Evolutionary conservation across 2,797 vertebrate genomes (phyloP).

Genomic region (Petrocephalus sullivani): DNA sequence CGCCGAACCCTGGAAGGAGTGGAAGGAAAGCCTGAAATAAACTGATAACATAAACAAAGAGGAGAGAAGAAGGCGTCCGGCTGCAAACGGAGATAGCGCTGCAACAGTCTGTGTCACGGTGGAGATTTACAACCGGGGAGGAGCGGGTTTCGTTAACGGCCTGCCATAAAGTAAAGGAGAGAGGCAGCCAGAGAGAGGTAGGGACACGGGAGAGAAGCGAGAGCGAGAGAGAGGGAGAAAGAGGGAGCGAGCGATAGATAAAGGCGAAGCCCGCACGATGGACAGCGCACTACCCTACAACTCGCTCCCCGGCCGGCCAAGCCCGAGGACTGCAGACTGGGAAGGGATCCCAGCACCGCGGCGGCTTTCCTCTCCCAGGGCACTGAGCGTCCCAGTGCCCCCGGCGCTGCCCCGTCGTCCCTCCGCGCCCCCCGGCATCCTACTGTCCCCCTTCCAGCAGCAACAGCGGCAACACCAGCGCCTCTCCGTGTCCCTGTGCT

Average conservation of each 20-base stretch:
- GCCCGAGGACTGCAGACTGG: slow-evolving; percentile 56
- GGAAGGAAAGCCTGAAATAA: slow-evolving; percentile 50
- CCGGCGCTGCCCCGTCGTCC: slow-evolving; percentile 54
- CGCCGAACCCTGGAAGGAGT: slow-evolving; percentile 37
- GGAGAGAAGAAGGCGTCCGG: slow-evolving; percentile 42
- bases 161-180: not conserved
- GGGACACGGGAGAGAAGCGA: slow-evolving; percentile 43
- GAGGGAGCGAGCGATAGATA: slow-evolving; percentile 47
- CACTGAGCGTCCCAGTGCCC: slow-evolving; percentile 47
- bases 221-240: slow-evolving; percentile 28
- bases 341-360: slow-evolving; percentile 52
- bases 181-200: slow-evolving; percentile 38
- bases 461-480: slow-evolving; percentile 46
- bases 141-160: not conserved
- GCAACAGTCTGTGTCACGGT: slow-evolving; percentile 33
- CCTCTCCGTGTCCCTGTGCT: slow-evolving; percentile 57
- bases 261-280: slow-evolving; percentile 53
- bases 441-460: slow-evolving; percentile 53
- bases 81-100: slow-evolving; percentile 64
- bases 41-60: slow-evolving; percentile 39
- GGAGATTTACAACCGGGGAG: slow-evolving; percentile 58
- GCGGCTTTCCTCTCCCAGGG: slow-evolving; percentile 56
- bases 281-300: slow-evolving; percentile 59
- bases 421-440: slow-evolving; percentile 61
- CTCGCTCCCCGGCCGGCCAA: slow-evolving; percentile 57